A percentile compares a stretch with the other conserved stretches of the same genome.
Evolutionary conservation across 2,888 invertebrate species (phyloP).

Genomic region (Hyles lineata): DNA sequence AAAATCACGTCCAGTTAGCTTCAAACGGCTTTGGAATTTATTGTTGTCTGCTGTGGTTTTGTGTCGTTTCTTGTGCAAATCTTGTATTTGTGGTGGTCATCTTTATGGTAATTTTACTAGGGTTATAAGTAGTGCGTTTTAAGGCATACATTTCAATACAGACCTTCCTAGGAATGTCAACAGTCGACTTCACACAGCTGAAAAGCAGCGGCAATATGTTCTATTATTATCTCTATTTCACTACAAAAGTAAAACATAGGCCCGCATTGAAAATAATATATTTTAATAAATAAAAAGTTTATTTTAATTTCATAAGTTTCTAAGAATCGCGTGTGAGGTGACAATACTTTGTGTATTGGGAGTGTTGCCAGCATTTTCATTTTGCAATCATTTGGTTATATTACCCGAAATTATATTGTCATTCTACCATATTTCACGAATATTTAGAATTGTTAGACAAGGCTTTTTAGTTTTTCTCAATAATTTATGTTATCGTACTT

Average conservation of each 20-base stretch:
- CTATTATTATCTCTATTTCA: no score
- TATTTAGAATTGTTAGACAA: not conserved
- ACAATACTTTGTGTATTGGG: constrained; percentile 2
- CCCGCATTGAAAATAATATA: not conserved
- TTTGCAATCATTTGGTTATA: not conserved
- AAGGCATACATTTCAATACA: no score
- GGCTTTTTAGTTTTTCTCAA: not conserved
- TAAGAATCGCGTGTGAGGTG: not conserved
- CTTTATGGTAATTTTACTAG: not conserved
- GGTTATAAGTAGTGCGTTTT: no score
- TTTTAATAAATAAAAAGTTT: not conserved
- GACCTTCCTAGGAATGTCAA: no score
- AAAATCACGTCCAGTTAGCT: constrained; percentile 31
- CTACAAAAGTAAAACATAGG: no score
- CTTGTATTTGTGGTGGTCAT: not conserved
- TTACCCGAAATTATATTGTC: not conserved
- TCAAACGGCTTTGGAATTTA: not conserved
- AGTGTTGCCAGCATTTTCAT: not conserved
- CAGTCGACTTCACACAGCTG: no score
- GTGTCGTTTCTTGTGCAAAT: not conserved
- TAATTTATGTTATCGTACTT: not conserved
- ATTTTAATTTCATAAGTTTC: not conserved
- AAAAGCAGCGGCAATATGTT: no score
- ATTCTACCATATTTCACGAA: not conserved
- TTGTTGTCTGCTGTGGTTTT: not conserved